Evolutionary conservation across 2,888 invertebrate species (phyloP).

Genomic region (Polylopha cassiicola): DNA sequence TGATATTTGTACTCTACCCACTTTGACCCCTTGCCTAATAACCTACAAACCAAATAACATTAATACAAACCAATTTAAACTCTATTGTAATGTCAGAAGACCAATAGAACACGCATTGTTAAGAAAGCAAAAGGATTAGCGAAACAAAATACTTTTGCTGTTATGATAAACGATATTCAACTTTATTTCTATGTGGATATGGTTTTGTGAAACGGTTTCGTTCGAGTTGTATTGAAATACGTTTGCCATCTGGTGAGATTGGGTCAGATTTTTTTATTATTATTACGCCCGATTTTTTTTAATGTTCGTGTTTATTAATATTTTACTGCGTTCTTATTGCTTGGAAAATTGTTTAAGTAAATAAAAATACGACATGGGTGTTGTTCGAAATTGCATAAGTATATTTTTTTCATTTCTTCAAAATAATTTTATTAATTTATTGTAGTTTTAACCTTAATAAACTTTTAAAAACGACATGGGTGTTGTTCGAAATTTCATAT

Average conservation of each 20-base stretch:
- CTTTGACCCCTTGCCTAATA: constrained; percentile 12
- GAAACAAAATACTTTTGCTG: not conserved
- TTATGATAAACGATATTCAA: not conserved
- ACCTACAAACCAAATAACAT: not conserved
- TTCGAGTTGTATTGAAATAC: constrained; percentile 6
- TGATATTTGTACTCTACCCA: constrained; percentile 4
- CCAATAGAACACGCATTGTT: not conserved
- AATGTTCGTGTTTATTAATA: no score
- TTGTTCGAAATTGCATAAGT: no score
- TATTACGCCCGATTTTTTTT: no score
- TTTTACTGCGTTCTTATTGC: no score
- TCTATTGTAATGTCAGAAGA: not conserved
- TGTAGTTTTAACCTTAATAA: no score
- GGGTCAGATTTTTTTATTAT: constrained; percentile 18
- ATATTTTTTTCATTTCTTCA: no score
- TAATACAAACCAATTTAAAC: not conserved
- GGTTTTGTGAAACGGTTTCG: not conserved
- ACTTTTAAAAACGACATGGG: no score
- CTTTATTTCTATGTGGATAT: not conserved
- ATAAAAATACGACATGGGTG: no score
- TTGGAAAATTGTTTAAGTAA: no score
- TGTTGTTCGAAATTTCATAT: no score
- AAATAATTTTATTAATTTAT: no score
- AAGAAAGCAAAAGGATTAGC: not conserved
- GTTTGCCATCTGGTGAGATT: constrained; percentile 18